These are phyloP conservation scores for Myrmophylax atrothorax DNA, from an alignment of 2,113 vertebrate species.

Conservation along the genomic window DNA sequence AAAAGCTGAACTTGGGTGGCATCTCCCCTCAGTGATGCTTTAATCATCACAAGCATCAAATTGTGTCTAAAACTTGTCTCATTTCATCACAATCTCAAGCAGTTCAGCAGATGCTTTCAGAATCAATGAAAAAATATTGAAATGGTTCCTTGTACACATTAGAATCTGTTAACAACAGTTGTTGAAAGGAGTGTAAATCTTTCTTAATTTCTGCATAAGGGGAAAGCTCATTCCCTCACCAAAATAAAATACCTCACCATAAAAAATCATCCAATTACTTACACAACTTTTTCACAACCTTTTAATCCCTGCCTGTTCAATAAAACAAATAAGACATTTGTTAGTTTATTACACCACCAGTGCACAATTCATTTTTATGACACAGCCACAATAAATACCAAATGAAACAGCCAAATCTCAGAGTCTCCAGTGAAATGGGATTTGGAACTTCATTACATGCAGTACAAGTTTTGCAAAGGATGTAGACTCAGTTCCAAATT, in stretches of 20 bases:
- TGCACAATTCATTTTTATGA: background rate
- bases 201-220: background rate
- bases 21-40: background rate
- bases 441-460: background rate
- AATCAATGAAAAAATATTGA: background rate
- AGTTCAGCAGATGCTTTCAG: background rate
- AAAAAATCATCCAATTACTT: background rate
- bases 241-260: background rate
- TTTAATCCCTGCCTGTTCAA: background rate
- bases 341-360: background rate
- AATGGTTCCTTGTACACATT: background rate
- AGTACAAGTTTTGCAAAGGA: background rate
- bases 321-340: background rate
- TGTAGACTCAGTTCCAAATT: constrained; percentile 8
- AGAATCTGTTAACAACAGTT: background rate
- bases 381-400: background rate
- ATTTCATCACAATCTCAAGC: background rate
- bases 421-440: background rate
- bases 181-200: background rate
- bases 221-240: background rate
- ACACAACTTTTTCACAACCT: background rate
- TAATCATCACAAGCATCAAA: background rate
- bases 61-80: background rate
- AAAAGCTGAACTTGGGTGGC: background rate
- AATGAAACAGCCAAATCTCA: background rate